Conservation (phyloP, 2,888 invertebrate species). For the Fragum whitleyi region DNA sequence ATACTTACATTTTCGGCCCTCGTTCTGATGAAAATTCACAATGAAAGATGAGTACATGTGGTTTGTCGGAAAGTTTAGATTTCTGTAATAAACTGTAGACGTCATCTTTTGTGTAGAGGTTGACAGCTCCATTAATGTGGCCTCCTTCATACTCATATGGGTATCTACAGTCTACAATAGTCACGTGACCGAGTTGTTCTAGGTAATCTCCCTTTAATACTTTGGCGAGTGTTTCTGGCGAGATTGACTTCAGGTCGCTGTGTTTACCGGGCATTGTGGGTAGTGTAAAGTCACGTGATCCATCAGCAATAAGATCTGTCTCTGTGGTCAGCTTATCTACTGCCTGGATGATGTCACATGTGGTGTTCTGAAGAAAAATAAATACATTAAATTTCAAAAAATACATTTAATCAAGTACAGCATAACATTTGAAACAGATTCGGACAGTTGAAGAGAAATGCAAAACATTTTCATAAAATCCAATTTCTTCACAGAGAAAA, state of each 20-base stretch:
- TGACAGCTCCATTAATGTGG: slow-evolving; percentile 51
- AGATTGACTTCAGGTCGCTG: slow-evolving; percentile 78
- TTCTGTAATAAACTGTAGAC: slow-evolving; percentile 35
- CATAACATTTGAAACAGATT: too few species aligned
- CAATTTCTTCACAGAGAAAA: too few species aligned
- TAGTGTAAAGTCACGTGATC: slow-evolving; percentile 66
- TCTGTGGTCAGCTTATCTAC: slow-evolving; percentile 49
- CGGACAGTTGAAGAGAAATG: too few species aligned
- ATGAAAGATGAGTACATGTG: slow-evolving; percentile 62
- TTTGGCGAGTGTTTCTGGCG: slow-evolving; percentile 65
- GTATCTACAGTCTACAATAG: slow-evolving; percentile 54
- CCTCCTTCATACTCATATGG: slow-evolving; percentile 58
- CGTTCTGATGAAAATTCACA: slow-evolving; percentile 64
- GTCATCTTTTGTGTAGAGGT: slow-evolving; percentile 55
- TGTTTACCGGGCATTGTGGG: slow-evolving; percentile 76
- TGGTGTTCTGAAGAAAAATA: slow-evolving; percentile 24
- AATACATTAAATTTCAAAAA: too few species aligned
- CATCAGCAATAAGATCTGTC: slow-evolving; percentile 50
- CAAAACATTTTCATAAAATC: too few species aligned
- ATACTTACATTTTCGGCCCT: slow-evolving; percentile 60
- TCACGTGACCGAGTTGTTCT: slow-evolving; percentile 27
- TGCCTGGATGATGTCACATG: slow-evolving; percentile 43
- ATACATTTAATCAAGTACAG: too few species aligned
- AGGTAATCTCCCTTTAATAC: slow-evolving; percentile 40
- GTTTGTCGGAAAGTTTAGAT: slow-evolving; percentile 29